A percentile compares a stretch with the other conserved stretches of the same genome.
phyloP scores from a whole-genome alignment of 2,888 invertebrate species.

The Ariolimax columbianus region DNA sequence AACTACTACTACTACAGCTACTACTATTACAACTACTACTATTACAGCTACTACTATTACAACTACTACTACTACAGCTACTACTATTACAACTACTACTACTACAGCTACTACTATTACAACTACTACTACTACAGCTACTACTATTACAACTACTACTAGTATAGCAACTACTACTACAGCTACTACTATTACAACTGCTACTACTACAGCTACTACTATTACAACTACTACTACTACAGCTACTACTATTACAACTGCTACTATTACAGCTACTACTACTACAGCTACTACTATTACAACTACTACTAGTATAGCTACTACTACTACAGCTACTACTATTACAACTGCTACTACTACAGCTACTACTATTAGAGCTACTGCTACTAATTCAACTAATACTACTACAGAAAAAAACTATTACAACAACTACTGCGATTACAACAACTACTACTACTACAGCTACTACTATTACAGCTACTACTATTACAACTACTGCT shows the following conservation, averaged over 20 bases:
- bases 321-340: background rate
- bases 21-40: constrained; percentile 2
- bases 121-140: constrained; percentile 27
- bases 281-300: constrained; percentile 28
- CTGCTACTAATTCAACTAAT: constrained; percentile 17
- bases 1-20: constrained; percentile 7
- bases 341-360: constrained; percentile 13
- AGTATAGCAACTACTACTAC: too few species aligned
- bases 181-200: constrained; percentile 35
- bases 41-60: background rate
- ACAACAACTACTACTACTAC: constrained; percentile 33
- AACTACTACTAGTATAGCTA: constrained; percentile 31
- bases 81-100: background rate
- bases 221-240: background rate
- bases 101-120: constrained; percentile 7
- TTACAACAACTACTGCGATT: background rate
- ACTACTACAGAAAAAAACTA: constrained; percentile 25
- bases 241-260: background rate
- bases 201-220: constrained; percentile 9
- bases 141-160: too few species aligned
- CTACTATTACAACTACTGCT: constrained; percentile 22
- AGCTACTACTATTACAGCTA: constrained; percentile 19
- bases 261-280: constrained; percentile 22
- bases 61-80: background rate
- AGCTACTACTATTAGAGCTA: constrained; percentile 12